These are phyloP conservation scores for Hyppa rectilinea DNA, from an alignment of 2,888 invertebrate genomes.

Conservation along the genomic window DNA sequence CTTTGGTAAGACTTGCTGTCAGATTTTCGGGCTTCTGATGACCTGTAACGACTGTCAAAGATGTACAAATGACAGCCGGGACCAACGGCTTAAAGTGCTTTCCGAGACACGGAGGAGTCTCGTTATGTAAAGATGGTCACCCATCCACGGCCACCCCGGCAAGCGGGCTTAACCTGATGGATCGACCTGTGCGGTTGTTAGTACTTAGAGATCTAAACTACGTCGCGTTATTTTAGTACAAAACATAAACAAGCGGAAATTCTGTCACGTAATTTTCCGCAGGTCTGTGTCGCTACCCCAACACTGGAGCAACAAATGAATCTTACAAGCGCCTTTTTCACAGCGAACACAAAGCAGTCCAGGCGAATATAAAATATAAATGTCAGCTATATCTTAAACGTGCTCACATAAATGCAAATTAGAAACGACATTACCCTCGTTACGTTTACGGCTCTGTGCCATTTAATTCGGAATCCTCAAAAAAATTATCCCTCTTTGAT, in stretches of 20 bases:
- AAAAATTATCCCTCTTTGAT: constrained; percentile 33
- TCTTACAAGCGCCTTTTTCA: neutral
- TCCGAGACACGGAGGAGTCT: no score
- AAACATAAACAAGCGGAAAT: neutral
- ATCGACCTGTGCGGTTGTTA: no score
- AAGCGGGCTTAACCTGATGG: no score
- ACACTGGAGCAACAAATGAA: neutral
- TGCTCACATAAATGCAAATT: constrained; percentile 45
- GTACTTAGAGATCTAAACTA: no score
- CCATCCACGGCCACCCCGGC: no score
- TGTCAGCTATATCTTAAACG: constrained; percentile 24
- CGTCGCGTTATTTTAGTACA: neutral
- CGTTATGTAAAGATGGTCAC: no score
- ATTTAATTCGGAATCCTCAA: constrained; percentile 48
- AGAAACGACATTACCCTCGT: constrained; percentile 33
- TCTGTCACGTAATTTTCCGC: neutral
- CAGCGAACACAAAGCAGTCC: neutral
- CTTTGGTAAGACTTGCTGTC: no score
- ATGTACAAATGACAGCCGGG: no score
- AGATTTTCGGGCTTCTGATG: no score
- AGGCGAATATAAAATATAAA: constrained; percentile 28
- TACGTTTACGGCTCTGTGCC: constrained; percentile 44
- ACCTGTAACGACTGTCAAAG: no score
- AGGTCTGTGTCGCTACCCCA: neutral
- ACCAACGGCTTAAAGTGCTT: no score